Evolutionary conservation across 2,797 vertebrate species (phyloP).

Genomic region (Fundulus diaphanus): DNA sequence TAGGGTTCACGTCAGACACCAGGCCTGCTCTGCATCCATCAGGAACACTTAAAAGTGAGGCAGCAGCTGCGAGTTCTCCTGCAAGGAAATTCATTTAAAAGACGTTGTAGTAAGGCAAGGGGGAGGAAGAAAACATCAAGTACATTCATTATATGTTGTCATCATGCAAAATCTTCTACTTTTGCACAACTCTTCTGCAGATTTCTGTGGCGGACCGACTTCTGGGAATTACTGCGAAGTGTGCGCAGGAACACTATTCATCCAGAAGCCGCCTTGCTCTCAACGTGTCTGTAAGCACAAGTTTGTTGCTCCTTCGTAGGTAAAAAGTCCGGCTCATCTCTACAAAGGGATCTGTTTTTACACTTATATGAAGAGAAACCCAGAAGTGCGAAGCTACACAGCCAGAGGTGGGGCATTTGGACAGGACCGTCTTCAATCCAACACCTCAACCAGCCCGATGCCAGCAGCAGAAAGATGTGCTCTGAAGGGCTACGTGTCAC

Average conservation of each 20-base stretch:
- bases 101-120: background rate
- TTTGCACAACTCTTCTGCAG: constrained; percentile 31
- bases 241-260: background rate
- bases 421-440: too few relatives aligned
- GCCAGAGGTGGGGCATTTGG: constrained; percentile 3
- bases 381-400: constrained; percentile 4
- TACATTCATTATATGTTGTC: constrained; percentile 56
- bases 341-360: background rate
- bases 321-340: background rate
- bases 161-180: constrained; percentile 4
- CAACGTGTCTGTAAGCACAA: background rate
- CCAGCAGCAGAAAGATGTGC: background rate
- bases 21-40: constrained; percentile 31
- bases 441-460: background rate
- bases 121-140: constrained; percentile 1
- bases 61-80: constrained; percentile 10
- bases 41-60: constrained; percentile 42
- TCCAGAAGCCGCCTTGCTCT: constrained; percentile 14
- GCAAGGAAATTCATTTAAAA: background rate
- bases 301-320: constrained; percentile 32
- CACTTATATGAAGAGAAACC: background rate
- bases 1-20: constrained; percentile 31
- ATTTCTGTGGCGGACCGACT: background rate
- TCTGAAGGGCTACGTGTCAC: constrained; percentile 11
- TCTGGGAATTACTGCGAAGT: constrained; percentile 19